These are phyloP conservation scores for Callaeas wilsoni DNA, from an alignment of 2,113 vertebrate species.

Conservation along the genomic window DNA sequence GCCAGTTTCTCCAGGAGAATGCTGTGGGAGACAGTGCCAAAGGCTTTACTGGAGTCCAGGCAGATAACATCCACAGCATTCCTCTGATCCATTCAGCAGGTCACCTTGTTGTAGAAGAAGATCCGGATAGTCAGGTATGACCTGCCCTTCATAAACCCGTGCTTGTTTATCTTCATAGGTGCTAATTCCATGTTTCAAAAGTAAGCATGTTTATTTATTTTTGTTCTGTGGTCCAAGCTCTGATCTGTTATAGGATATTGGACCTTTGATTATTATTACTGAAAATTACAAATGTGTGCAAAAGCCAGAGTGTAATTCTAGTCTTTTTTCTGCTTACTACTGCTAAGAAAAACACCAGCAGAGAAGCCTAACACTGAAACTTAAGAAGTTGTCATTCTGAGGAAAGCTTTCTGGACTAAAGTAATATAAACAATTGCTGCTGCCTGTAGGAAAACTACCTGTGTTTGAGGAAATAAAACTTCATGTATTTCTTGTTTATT, in stretches of 20 bases:
- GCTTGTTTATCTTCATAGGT: background rate
- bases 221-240: background rate
- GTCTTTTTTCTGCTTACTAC: background rate
- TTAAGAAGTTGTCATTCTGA: background rate
- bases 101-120: background rate
- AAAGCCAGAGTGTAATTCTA: background rate
- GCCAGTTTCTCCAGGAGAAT: background rate
- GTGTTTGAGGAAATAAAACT: background rate
- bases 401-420: background rate
- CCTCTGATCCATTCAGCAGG: background rate
- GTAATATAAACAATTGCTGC: background rate
- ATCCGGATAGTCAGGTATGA: background rate
- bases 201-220: background rate
- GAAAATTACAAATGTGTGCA: background rate
- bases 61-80: background rate
- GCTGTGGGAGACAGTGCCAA: background rate
- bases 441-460: background rate
- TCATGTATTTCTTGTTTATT: background rate
- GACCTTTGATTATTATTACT: background rate
- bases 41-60: background rate
- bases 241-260: background rate
- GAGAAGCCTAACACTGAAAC: background rate
- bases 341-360: background rate
- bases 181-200: background rate
- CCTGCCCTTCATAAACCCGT: background rate